Base-by-base conservation (phyloP, 2,113 vertebrate genomes). In the Brachionichthys hirsutus region DNA sequence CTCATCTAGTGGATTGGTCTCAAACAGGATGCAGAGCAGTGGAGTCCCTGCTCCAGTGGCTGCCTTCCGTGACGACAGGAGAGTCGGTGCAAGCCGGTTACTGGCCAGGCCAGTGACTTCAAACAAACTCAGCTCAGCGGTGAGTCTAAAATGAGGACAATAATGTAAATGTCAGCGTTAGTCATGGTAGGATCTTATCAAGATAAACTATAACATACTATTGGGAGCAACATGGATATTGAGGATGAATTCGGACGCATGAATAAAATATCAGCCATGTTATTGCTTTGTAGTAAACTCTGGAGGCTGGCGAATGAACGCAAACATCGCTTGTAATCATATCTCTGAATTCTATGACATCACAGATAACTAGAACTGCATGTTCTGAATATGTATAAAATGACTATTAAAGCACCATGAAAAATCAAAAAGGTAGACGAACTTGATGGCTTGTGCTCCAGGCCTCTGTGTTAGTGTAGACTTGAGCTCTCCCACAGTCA, bases 401-500 rank as follows among this genome's bases (percentile, higher is more conserved):
- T 12, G 8, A 40, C 8, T 35, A 40, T 40, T 10, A 40, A 40
- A 19, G 45, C 9, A 44, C 42, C 42, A 3, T 8, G 1, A 30
- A 36, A 30, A 57, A 41, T 49, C 0, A 46, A 70, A 65, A 16
- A 9, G 24, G 17, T 12, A 6, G 34, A 71, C 89, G 67, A 80
- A 98, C 95, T 94, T 96, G 75, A 97, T 81, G 80, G 97, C 95
- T 89, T 98, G 95, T 66, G 95, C 97, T 75, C 95, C 95, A 24
- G 97, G 89, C 75, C 97, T 92, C 64, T 98, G 96, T 0, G 93
- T 90, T 76, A 98, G 86, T 10, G 84, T 85, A 50, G 94, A 93
- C 75, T 90, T 89, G 61, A 99, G 88, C 77, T 93, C 93, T 70
- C 88, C 82, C 54, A 99, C 89, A n/a, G 94, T 91, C 82, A 97